Base-by-base conservation (phyloP, 2,113 vertebrate genomes). In the Grammomys surdaster region DNA sequence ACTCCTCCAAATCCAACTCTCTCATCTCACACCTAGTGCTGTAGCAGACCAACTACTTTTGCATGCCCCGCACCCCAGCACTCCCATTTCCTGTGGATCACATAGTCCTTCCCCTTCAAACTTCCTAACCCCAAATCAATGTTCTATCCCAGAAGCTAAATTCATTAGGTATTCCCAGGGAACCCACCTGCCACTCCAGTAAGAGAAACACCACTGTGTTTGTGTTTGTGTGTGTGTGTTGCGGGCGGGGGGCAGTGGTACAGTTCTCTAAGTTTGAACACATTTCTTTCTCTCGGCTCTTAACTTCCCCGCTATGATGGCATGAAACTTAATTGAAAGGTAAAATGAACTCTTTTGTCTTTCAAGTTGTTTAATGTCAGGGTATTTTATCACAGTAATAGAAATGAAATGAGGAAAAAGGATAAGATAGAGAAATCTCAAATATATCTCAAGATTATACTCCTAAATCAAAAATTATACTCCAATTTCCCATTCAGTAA, bases 91-190 rank as follows among this genome's bases (percentile, higher is more conserved):
- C 70, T 51, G 8, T 17, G 76, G 28, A 9, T 9, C 7, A 51
- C 76, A 51, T 28, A 78, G 46, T 17, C 51, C 26, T 78, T 78
- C 46, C 46, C 46, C 46, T 78, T 16, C 28, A 78, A 33, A 78
- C 46, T 51, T 51, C 3, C 76, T 51, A 78, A 3, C 28, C 28
- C 43, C 14, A 78, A 33, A 51, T 48, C 75, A 31, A 51, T 77
- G 26, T 77, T 48, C 26, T 31, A 51, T 31, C 76, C 46, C 14
- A 78, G 76, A 28, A 31, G 5, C 14, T 14, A 78, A 78, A 78
- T 78, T 19, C 9, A 81, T 0, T 7, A 80, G 4, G 16, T 26
- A 48, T 54, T 78, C 7, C 48, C 7, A 54, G 0, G 7, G 2
- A 78, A 19, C 17, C 46, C 7, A 33, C 14, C 51, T 48, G 76